phyloP scores from a whole-genome alignment of 2,888 invertebrate genomes.

The Pollenia griseotomentosa region DNA sequence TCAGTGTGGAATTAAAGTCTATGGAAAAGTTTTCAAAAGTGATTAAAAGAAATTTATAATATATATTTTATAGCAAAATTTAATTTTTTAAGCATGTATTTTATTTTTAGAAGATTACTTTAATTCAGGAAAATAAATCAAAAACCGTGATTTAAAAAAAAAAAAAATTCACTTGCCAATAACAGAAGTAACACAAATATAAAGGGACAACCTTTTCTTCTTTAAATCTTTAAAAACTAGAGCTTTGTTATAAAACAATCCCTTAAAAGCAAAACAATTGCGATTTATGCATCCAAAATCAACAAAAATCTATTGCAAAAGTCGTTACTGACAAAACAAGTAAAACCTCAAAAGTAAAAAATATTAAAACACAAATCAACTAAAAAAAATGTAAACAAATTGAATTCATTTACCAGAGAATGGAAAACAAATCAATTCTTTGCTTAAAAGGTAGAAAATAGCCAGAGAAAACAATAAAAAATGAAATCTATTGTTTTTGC shows the following conservation, averaged over 20 bases:
- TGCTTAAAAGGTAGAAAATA: conserved; percentile 62
- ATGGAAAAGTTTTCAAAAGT: too few species aligned
- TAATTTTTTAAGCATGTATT: too few species aligned
- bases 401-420: conserved; percentile 57
- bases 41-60: too few species aligned
- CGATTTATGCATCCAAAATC: conserved; percentile 32
- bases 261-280: conserved; percentile 33
- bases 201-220: too few species aligned
- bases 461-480: conserved; percentile 15
- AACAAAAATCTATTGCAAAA: conserved; percentile 39
- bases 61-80: too few species aligned
- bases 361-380: conserved; percentile 37
- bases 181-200: not conserved
- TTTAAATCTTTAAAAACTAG: conserved; percentile 3
- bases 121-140: too few species aligned
- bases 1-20: not conserved
- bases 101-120: too few species aligned
- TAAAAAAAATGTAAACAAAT: conserved; percentile 57
- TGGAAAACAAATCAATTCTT: conserved; percentile 66
- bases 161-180: too few species aligned
- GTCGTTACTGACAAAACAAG: conserved; percentile 48
- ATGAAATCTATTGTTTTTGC: conserved; percentile 24
- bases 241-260: not conserved
- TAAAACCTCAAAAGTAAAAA: conserved; percentile 40
- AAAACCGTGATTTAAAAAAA: too few species aligned